These are phyloP conservation scores for Megastigmus dorsalis DNA, from an alignment of 2,888 invertebrate species.

Conservation along the genomic window DNA sequence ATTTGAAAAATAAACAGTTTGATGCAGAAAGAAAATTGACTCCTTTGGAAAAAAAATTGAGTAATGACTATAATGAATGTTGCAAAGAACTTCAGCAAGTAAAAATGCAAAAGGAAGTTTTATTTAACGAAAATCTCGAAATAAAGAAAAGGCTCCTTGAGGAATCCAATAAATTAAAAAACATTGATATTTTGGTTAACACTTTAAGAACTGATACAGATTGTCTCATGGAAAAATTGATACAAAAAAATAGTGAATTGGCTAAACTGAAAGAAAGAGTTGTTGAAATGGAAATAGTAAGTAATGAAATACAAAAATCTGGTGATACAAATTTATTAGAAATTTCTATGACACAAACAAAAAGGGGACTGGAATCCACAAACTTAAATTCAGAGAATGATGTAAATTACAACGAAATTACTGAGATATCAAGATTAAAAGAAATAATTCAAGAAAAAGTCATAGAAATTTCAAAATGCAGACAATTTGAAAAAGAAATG, in stretches of 20 bases:
- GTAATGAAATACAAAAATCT: slow-evolving; percentile 24
- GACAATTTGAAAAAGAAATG: slow-evolving; percentile 45
- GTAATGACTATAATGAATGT: slow-evolving; percentile 44
- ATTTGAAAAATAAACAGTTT: slow-evolving; percentile 32
- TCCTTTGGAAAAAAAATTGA: slow-evolving; percentile 50
- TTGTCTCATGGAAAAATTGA: slow-evolving; percentile 49
- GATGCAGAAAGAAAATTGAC: slow-evolving; percentile 27
- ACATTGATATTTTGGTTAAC: slow-evolving; percentile 6
- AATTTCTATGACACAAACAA: too few relatives aligned
- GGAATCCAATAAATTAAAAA: slow-evolving; percentile 49
- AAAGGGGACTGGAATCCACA: not conserved
- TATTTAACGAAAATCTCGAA: slow-evolving; percentile 47
- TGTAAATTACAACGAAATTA: not conserved
- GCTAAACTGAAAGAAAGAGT: slow-evolving; percentile 75
- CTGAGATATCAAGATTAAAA: slow-evolving; percentile 36
- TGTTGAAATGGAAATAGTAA: slow-evolving; percentile 65
- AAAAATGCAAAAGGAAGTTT: slow-evolving; percentile 34
- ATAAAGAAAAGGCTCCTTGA: slow-evolving; percentile 30
- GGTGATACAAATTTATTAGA: not conserved
- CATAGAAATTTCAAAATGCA: slow-evolving; percentile 36
- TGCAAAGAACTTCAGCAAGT: slow-evolving; percentile 37
- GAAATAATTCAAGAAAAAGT: slow-evolving; percentile 34
- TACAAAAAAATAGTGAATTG: slow-evolving; percentile 65
- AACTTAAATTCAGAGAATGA: not conserved
- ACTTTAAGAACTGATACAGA: slow-evolving; percentile 48